A percentile compares a stretch with the other conserved stretches of the same genome.
Conservation (phyloP, 1,140 invertebrate genomes). For the Sycophila sp. region DNA sequence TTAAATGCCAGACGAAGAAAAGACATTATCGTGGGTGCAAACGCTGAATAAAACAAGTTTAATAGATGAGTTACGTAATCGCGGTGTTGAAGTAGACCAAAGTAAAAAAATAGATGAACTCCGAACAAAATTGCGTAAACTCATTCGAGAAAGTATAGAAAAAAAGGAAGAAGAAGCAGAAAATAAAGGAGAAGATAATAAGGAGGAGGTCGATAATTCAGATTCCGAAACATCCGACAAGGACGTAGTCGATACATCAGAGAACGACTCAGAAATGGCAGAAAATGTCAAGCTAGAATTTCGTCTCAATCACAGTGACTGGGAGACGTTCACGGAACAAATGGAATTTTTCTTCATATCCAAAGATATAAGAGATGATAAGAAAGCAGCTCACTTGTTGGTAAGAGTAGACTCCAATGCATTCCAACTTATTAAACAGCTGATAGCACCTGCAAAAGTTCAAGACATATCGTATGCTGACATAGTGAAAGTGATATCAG, state of each 20-base stretch:
- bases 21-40: not conserved
- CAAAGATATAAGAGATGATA: slow-evolving; percentile 8
- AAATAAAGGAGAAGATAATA: not conserved
- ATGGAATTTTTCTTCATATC: slow-evolving; percentile 29
- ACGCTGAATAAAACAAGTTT: not conserved
- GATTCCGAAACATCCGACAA: not conserved
- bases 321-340: slow-evolving; percentile 28
- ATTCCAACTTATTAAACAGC: not conserved
- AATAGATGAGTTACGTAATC: not conserved
- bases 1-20: too few species aligned
- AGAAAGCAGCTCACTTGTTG: slow-evolving; percentile 6
- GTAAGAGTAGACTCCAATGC: not conserved
- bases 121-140: not conserved
- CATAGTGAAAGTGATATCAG: not conserved
- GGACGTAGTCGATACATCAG: not conserved
- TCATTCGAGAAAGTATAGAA: not conserved
- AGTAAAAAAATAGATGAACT: not conserved
- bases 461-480: not conserved
- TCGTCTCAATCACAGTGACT: slow-evolving; percentile 20
- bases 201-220: not conserved
- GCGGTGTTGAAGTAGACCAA: not conserved
- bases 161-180: not conserved
- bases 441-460: not conserved
- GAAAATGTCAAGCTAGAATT: slow-evolving; percentile 26
- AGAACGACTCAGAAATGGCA: not conserved